Percentiles rank a stretch among this genome's conserved stretches.
These are phyloP conservation scores for Eilema griseolum DNA, from an alignment of 2,888 invertebrate species.

Conservation along the genomic window DNA sequence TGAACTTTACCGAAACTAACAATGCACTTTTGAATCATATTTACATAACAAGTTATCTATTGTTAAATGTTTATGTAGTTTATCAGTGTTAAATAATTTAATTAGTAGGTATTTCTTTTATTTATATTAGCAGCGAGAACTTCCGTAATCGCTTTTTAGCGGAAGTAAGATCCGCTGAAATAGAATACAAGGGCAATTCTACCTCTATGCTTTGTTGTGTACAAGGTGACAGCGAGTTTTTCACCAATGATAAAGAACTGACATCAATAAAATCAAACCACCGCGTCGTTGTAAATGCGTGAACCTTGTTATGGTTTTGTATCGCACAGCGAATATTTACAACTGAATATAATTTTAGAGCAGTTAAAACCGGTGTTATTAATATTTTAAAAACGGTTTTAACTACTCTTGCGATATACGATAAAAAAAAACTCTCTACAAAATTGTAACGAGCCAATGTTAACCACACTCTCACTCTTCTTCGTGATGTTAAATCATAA, in stretches of 20 bases:
- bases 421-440: neutral
- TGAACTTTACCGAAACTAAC: conserved; percentile 20
- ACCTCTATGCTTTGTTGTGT: neutral
- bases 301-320: neutral
- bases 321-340: too few species aligned
- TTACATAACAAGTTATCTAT: neutral
- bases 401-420: neutral
- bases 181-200: neutral
- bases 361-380: neutral
- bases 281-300: neutral
- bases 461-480: neutral
- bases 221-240: neutral
- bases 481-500: neutral
- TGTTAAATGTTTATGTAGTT: neutral
- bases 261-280: neutral
- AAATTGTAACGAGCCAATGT: neutral
- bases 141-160: neutral
- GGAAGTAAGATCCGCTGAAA: neutral
- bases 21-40: neutral
- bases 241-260: neutral
- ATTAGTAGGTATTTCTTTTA: neutral
- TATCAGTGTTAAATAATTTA: neutral
- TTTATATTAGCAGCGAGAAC: neutral
- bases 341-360: too few species aligned
- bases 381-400: neutral